These are phyloP conservation scores for Slavum lentiscoides DNA, from an alignment of 2,888 invertebrate genomes.

Conservation along the genomic window DNA sequence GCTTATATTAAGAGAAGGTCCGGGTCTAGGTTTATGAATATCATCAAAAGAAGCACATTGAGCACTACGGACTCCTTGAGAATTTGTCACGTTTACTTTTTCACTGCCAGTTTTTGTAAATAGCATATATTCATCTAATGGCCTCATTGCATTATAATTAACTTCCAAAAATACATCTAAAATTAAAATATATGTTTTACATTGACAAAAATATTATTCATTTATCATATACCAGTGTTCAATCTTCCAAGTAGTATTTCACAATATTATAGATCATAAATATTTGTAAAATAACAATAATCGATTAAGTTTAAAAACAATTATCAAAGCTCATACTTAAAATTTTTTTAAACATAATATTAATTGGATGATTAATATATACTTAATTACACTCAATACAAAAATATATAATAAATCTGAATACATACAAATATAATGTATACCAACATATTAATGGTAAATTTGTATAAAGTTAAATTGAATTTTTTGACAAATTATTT, in stretches of 20 bases:
- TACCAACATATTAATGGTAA: too few relatives aligned
- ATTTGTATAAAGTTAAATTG: too few relatives aligned
- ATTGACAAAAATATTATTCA: not conserved
- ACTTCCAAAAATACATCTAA: constrained; percentile 84
- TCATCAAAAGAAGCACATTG: constrained; percentile 81
- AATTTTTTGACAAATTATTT: too few relatives aligned
- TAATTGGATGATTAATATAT: too few relatives aligned
- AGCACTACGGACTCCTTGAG: constrained; percentile 82
- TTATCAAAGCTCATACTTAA: too few relatives aligned
- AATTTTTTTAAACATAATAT: too few relatives aligned
- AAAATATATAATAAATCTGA: too few relatives aligned
- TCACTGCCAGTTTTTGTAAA: constrained; percentile 82
- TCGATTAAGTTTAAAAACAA: too few relatives aligned
- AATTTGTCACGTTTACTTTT: constrained; percentile 83
- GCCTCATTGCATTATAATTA: constrained; percentile 80
- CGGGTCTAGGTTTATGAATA: constrained; percentile 64
- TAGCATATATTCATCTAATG: constrained; percentile 89
- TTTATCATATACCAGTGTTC: not conserved
- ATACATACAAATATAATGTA: too few relatives aligned
- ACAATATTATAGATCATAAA: too few relatives aligned
- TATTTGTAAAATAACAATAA: too few relatives aligned
- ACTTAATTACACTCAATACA: too few relatives aligned
- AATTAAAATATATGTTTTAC: constrained; percentile 55
- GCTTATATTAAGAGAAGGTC: constrained; percentile 66
- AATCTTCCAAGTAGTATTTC: not conserved